Evolutionary conservation across 2,113 vertebrate genomes (phyloP).

Genomic region (Thryonomys swinderianus): DNA sequence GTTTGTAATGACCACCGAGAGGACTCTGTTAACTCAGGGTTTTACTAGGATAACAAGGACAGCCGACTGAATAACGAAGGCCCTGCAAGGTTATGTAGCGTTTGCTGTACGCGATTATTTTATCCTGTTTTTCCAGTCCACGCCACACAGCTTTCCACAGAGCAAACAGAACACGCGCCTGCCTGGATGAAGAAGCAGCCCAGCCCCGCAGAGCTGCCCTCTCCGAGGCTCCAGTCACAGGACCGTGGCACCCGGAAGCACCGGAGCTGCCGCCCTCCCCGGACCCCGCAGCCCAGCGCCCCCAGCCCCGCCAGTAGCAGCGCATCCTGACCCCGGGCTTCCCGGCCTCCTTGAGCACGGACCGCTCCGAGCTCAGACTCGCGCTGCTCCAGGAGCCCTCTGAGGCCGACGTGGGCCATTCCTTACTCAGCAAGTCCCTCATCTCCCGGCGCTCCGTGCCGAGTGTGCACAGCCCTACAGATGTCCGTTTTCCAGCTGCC

Average conservation of each 20-base stretch:
- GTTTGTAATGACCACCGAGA: background rate
- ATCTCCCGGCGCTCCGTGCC: too few relatives aligned
- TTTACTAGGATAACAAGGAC: background rate
- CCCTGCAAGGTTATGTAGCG: background rate
- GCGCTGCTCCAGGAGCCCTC: too few relatives aligned
- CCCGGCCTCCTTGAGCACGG: background rate
- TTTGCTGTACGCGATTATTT: background rate
- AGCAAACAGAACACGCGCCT: background rate
- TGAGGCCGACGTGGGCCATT: background rate
- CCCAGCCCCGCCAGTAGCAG: background rate
- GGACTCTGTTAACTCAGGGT: background rate
- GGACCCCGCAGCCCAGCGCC: background rate
- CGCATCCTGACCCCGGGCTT: too few relatives aligned
- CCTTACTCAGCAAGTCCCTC: background rate
- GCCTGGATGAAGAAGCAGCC: background rate
- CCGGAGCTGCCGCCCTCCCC: background rate
- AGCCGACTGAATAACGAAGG: background rate
- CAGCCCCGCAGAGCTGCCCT: background rate
- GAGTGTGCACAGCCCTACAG: background rate
- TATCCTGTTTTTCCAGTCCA: background rate
- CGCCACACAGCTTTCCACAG: background rate
- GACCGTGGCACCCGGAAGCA: background rate
- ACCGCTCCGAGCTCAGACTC: background rate
- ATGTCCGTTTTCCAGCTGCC: background rate
- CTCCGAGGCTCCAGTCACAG: background rate